A percentile compares a stretch with the other conserved stretches of the same genome.
phyloP scores from a whole-genome alignment of 2,888 invertebrate species.

The Athalia cordata region DNA sequence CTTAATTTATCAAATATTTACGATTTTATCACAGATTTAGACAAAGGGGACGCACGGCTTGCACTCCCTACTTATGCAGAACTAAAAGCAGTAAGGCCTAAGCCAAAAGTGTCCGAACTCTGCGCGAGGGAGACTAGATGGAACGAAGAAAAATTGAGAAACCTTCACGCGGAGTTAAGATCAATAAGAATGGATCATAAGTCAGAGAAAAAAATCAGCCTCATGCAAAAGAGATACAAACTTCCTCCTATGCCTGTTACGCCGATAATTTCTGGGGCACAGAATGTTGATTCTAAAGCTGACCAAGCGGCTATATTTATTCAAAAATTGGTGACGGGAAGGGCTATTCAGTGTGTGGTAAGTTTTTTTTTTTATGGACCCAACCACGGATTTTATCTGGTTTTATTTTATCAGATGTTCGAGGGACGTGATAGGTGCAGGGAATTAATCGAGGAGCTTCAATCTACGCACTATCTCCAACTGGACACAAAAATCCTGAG shows the following conservation, averaged over 20 bases:
- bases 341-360: slow-evolving; percentile 84
- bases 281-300: slow-evolving; percentile 68
- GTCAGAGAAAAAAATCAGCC: slow-evolving; percentile 47
- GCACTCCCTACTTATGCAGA: slow-evolving; percentile 75
- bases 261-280: neutral
- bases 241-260: slow-evolving; percentile 48
- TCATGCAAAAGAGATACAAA: slow-evolving; percentile 58
- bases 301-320: slow-evolving; percentile 78
- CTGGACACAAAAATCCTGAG: slow-evolving; percentile 73
- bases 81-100: slow-evolving; percentile 72
- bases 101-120: slow-evolving; percentile 64
- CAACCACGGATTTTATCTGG: too few relatives aligned
- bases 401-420: slow-evolving; percentile 77
- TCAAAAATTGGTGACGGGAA: slow-evolving; percentile 82
- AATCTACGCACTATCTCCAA: slow-evolving; percentile 80
- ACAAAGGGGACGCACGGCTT: slow-evolving; percentile 69
- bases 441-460: slow-evolving; percentile 83
- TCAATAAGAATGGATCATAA: slow-evolving; percentile 65
- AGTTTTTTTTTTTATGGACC: slow-evolving; percentile 47
- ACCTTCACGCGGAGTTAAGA: slow-evolving; percentile 78
- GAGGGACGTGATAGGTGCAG: slow-evolving; percentile 82
- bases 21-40: slow-evolving; percentile 74
- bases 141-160: slow-evolving; percentile 79
- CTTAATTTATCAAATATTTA: neutral
- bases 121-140: slow-evolving; percentile 80